phyloP scores from a whole-genome alignment of 2,888 invertebrate genomes.

The Cantharis lateralis region DNA sequence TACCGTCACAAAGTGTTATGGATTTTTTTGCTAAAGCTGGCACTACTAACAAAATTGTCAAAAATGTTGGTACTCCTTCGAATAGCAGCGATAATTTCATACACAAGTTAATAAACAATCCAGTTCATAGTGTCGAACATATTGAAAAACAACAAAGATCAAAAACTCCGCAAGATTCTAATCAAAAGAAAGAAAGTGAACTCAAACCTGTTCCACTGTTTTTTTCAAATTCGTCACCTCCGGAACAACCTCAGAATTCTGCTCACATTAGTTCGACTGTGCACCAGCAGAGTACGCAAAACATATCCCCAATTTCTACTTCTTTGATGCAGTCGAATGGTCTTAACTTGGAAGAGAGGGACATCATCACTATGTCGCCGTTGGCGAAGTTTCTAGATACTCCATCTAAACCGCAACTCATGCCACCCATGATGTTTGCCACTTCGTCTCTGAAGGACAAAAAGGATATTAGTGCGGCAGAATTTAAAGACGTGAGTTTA shows the following conservation, averaged over 20 bases:
- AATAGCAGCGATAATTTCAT: slow-evolving; percentile 63
- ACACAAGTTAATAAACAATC: slow-evolving; percentile 81
- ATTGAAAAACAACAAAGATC: slow-evolving; percentile 86
- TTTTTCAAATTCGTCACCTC: slow-evolving; percentile 39
- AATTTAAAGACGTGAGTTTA: slow-evolving; percentile 65
- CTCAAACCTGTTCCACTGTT: slow-evolving; percentile 48
- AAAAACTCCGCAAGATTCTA: slow-evolving; percentile 68
- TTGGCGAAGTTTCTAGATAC: slow-evolving; percentile 61
- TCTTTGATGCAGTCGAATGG: slow-evolving; percentile 44
- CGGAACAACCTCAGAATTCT: slow-evolving; percentile 27
- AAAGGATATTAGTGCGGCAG: slow-evolving; percentile 21
- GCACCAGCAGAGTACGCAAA: slow-evolving; percentile 56
- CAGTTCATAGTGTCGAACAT: slow-evolving; percentile 83
- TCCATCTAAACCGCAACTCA: slow-evolving; percentile 73
- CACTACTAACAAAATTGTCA: slow-evolving; percentile 60
- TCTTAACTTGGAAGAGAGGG: slow-evolving; percentile 34
- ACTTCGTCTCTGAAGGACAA: slow-evolving; percentile 53
- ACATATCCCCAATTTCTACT: slow-evolving; percentile 38
- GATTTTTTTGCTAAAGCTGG: slow-evolving; percentile 85
- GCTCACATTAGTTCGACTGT: slow-evolving; percentile 61
- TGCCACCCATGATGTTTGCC: slow-evolving; percentile 87
- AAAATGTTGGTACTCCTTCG: slow-evolving; percentile 56
- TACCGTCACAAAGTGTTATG: slow-evolving; percentile 82
- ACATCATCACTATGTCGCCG: slow-evolving; percentile 55
- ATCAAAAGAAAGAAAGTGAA: slow-evolving; percentile 40